Evolutionary conservation across 2,888 invertebrate species (phyloP), one percentile per base, ranked within the genome.

Genomic region (Hedychridium roseum): DNA sequence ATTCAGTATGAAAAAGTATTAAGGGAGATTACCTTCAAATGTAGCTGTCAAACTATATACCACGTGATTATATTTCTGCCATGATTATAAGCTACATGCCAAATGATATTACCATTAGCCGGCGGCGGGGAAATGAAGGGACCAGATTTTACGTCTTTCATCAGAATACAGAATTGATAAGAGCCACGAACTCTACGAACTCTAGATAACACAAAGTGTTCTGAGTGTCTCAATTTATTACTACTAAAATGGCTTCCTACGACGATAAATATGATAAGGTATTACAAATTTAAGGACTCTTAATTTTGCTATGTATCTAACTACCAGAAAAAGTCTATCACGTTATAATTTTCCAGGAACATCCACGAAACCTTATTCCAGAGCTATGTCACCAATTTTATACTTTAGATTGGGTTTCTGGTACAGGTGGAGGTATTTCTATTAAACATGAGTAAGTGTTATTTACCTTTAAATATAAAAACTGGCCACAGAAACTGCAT

Each of bases 351-450:
- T n/a, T 38, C n/a, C 28, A 87, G 86, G 89, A 89, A 67, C 91
- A 93, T 77, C 92, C 93, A 3, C 83, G 88, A 50, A 86, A 88
- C 66, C 80, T 97, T 31, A 97, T 98, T 69, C 96, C 96, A 2
- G 88, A 90, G 70, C 80, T 98, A 40, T 95, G 96, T 73, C 84
- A 86, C 42, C 92, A 91, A 75, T 97, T 98, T 80, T 98, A 97
- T 79, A 80, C 91, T 62, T 81, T 95, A 38, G 97, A 96, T 70
- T 98, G 97, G 97, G 96, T 96, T 0, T 94, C 94, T 2, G 97
- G 97, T 3, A 97, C 97, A 16, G 97, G 97, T 11, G 98, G 97
- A 35, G 94, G 94, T 35, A 93, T 97, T 58, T 94, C 92, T 60
- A 95, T 97, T 28, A 94, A 90, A 79, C 80, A 87, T 58, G 89